Evolutionary conservation across 2,888 invertebrate genomes (phyloP), one percentile per base, ranked within the genome.

Genomic region (Troides aeacus): DNA sequence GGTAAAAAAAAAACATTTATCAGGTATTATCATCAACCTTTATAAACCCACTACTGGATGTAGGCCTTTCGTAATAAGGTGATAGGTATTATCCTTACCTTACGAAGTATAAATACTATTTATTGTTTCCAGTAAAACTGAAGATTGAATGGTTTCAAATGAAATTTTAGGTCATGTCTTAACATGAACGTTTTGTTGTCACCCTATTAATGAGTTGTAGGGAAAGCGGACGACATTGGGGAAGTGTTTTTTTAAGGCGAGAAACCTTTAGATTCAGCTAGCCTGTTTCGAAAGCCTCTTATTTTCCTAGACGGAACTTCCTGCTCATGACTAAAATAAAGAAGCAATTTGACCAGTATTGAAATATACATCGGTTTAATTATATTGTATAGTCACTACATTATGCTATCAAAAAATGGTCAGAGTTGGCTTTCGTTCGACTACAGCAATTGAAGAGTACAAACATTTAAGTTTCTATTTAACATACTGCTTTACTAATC

Each of bases 141-240:
- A 4, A 53, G 2, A n/a, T n/a, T 8, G 8, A 53, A 7, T 53
- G 2, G 6, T 18, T 46, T 46, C 0, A 18, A 50, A 17, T 50
- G 2, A 10, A 42, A 62, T 39, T 62, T 46, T 10, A 36, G 46
- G 6, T 21, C 6, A 42, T n/a, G 46, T 62, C 21, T 23, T 21
- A 6, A 5, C 12, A n/a, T 53, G 36, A 21, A 17, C 18, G 56
- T 56, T 39, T 23, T 42, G 24, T 50, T 24, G 70, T 59, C 23
- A 66, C 50, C 70, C 46, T 12, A 2, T 59, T 62, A 18, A 10
- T 18, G 53, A n/a, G 61, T 30, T 36, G 53, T 17, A 53, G 66
- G 56, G 70, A 70, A 70, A 70, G 70, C 59, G 63, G 66, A 62
- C 66, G 70, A 63, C 70, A 70, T 70, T 66, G 63, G 59, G 66